Evolutionary conservation across 2,888 invertebrate genomes (phyloP), one percentile per base, ranked within the genome.

Genomic region (Synergus japonicus): DNA sequence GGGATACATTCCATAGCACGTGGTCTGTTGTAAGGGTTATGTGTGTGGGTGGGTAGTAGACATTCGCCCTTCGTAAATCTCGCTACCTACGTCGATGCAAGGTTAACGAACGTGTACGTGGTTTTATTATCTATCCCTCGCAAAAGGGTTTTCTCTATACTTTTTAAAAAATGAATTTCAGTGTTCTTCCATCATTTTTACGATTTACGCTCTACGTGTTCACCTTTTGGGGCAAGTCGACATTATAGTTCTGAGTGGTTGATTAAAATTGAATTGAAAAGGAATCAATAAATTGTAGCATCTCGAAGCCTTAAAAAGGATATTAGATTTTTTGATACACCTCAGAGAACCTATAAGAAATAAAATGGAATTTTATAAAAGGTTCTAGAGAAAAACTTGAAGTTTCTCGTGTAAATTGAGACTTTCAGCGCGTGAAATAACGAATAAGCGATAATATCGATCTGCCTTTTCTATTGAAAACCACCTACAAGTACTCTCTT

Each of bases 31-130:
- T 41, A 65, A 37, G 49, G 54, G 66, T 46, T 80, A 41, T 69
- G 37, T 66, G 65, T 73, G 67, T 79, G 78, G 76, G 78, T 80
- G 29, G 29, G 29, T 29, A 69, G 77, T 79, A 76, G 44, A 43
- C 60, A 77, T 79, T 78, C 77, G 60, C 80, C 76, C 81, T 79
- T 44, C 80, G 78, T 77, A 79, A 82, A 81, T 80, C 78, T 77
- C 78, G 67, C 41, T 46, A 69, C 29, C 49, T 54, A 37, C 37
- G 41, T 64, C 22, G 43, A 22, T 18, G 64, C 49, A 54, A 73
- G 79, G 78, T 81, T 83, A 78, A 82, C 69, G 81, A 83, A 83
- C 82, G 79, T 80, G 77, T 76, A 79, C 78, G 60, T 37, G 73
- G 65, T 83, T 69, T 79, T 79, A 81, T 79, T 78, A 76, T 60